Percentiles rank a stretch among this genome's conserved stretches.
Evolutionary conservation across 2,888 invertebrate genomes (phyloP).

Genomic region (Nephrotoma guestfalica): DNA sequence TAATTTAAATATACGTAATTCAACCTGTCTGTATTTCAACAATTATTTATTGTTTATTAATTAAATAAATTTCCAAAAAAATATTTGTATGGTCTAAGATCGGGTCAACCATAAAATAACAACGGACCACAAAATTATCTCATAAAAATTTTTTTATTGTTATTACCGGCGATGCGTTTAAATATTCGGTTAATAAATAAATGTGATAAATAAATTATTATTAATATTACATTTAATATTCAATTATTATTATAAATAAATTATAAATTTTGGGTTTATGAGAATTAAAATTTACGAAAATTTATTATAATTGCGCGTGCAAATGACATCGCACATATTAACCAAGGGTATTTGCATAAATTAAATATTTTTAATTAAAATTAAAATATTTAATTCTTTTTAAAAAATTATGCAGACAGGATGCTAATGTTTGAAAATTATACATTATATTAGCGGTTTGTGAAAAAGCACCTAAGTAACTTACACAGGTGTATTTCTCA

Average conservation of each 20-base stretch:
- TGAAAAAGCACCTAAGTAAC: too few relatives aligned
- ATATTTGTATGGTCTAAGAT: neutral
- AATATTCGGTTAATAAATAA: neutral
- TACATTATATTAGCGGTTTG: too few relatives aligned
- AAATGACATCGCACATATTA: too few relatives aligned
- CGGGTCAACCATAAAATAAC: neutral
- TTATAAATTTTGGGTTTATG: neutral
- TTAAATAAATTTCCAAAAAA: neutral
- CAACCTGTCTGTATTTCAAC: neutral
- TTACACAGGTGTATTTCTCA: too few relatives aligned
- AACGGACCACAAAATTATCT: neutral
- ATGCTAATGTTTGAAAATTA: too few relatives aligned
- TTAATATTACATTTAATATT: neutral
- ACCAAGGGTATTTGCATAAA: too few relatives aligned
- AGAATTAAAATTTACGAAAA: neutral
- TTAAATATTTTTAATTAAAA: too few relatives aligned
- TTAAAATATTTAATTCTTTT: too few relatives aligned
- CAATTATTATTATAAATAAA: neutral
- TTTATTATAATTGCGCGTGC: neutral
- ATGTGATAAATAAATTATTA: neutral
- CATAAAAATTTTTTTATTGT: neutral
- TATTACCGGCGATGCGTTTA: neutral
- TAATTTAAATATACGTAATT: neutral
- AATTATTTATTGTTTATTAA: neutral
- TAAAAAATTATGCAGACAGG: too few relatives aligned